These are phyloP conservation scores for Thalassarche chlororhynchos DNA, from an alignment of 2,113 vertebrate genomes.

Conservation along the genomic window DNA sequence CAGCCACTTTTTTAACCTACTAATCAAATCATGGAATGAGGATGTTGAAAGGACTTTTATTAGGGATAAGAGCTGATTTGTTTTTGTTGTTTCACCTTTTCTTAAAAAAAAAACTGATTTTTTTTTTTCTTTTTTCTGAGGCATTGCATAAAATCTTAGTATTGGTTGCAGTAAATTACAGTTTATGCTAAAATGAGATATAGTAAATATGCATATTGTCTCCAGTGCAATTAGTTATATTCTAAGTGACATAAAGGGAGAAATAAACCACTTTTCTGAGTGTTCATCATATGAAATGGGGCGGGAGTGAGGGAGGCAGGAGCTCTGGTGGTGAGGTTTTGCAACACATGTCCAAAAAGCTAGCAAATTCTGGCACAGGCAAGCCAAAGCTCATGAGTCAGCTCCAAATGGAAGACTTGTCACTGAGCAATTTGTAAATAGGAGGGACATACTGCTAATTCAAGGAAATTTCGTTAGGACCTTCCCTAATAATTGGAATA, in stretches of 20 bases:
- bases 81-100: not conserved
- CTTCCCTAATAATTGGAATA: slow-evolving; percentile 12
- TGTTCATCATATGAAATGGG: not conserved
- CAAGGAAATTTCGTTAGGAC: not conserved
- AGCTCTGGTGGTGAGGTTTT: slow-evolving; percentile 14
- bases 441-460: slow-evolving; percentile 26
- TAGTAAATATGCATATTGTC: not conserved
- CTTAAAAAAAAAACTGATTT: not conserved
- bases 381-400: slow-evolving; percentile 16
- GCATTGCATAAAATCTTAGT: not conserved
- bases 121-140: not conserved
- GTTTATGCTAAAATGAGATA: not conserved
- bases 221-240: not conserved
- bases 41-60: not conserved
- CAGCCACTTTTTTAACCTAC: not conserved
- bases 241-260: not conserved
- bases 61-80: not conserved
- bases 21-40: not conserved
- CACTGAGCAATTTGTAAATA: slow-evolving; percentile 30
- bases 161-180: not conserved
- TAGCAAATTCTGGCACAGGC: not conserved
- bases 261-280: not conserved
- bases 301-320: not conserved
- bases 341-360: not conserved
- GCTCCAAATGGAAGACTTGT: slow-evolving; percentile 25